phyloP scores from a whole-genome alignment of 64 coral and sea anemone species.

The Montipora sp. region DNA sequence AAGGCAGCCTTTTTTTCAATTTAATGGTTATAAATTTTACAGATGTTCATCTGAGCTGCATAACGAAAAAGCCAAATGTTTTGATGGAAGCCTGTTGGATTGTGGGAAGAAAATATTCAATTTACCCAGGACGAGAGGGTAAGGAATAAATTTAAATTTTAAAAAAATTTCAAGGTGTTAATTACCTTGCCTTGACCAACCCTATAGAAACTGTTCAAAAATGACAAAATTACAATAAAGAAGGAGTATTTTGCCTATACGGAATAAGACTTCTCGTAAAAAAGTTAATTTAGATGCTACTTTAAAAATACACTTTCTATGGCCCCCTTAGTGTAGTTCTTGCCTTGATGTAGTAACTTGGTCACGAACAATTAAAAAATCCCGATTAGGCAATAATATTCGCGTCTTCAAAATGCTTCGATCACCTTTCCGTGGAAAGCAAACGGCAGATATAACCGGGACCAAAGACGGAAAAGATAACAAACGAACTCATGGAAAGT shows the following conservation, averaged over 20 bases:
- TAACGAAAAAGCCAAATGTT: background rate
- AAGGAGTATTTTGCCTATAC: too few relatives aligned
- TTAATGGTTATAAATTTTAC: background rate
- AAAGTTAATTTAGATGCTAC: too few relatives aligned
- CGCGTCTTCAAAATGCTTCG: slow-evolving; percentile 10
- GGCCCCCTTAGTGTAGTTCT: too few relatives aligned
- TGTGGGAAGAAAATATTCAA: background rate
- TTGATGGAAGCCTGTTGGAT: background rate
- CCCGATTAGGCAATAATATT: background rate
- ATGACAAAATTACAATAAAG: too few relatives aligned
- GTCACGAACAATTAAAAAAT: background rate
- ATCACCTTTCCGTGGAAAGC: slow-evolving; percentile 36
- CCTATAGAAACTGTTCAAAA: too few relatives aligned
- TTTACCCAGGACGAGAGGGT: background rate
- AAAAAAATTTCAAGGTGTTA: too few relatives aligned
- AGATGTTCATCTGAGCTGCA: background rate
- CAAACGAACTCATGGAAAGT: background rate
- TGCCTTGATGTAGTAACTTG: background rate
- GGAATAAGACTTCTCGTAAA: too few relatives aligned
- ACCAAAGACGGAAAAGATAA: background rate
- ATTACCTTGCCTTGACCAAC: too few relatives aligned
- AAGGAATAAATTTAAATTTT: background rate
- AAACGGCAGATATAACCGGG: background rate
- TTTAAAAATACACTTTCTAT: too few relatives aligned
- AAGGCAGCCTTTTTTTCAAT: background rate